Evolutionary conservation across 23 tunicate genomes (phyloP), one percentile per base, ranked within the genome.

Genomic region (Oikopleura dioica): DNA sequence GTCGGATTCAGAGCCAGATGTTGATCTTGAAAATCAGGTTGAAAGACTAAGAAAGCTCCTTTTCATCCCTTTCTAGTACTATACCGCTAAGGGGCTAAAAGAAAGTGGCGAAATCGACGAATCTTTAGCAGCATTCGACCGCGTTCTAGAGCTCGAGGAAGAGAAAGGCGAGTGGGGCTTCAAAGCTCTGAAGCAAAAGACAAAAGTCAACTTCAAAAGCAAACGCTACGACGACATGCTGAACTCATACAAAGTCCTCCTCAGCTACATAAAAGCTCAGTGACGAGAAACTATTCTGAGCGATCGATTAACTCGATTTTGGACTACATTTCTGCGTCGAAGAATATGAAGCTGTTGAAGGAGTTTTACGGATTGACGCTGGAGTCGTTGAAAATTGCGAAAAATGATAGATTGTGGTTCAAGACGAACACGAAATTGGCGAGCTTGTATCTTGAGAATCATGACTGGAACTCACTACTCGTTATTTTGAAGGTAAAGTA

Each of bases 131-230:
- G 34, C 34, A 4, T 79, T 72, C 79, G 51, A 37, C 26, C 35
- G 84, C 88, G 95, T 89, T 4, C 79, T 89, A 0, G 86, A 87
- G 36, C 55, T 89, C 75, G 96, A 89, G 77, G 96, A 89, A 77
- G 88, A 84, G 68, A 84, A 89, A 72, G 96, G 96, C 21, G 96
- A 89, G 77, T 89, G 96, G 96, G 96, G 96, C 35, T 89, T 89
- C 58, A 89, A 89, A 59, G 96, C 96, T 37, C 51, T 89, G 24
- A 89, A 89, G 38, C 96, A 89, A 79, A 89, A 84, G 96, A 82
- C 88, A 51, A 89, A 89, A 82, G 84, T 89, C n/a, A 89, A 89
- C 69, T 89, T 89, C 76, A 84, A 84, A 59, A 75, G 84, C 28
- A 81, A 81, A 37, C 77, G 79, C 50, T 77, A 81, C 50, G 81